Conservation (phyloP, 2,797 vertebrate genomes). For the Miichthys miiuy region DNA sequence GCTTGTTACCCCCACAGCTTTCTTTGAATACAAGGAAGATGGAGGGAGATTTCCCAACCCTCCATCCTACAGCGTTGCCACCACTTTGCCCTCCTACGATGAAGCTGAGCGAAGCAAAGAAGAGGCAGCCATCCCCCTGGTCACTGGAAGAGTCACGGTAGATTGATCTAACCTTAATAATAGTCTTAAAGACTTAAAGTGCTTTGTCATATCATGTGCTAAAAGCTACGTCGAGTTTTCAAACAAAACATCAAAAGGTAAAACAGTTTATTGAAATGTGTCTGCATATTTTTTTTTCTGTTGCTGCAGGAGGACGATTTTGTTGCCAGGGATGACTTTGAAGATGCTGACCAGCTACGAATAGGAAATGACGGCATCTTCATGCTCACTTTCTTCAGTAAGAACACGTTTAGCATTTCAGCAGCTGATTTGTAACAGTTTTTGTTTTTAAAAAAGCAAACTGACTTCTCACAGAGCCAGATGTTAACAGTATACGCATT, state of each 20-base stretch:
- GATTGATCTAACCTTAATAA: not conserved
- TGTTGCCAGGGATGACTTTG: constrained; percentile 94
- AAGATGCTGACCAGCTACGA: constrained; percentile 96
- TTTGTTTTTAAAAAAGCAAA: not conserved
- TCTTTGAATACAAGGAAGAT: constrained; percentile 97
- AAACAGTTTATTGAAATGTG: not conserved
- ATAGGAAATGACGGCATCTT: constrained; percentile 99
- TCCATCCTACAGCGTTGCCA: constrained; percentile 96
- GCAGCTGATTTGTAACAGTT: not conserved
- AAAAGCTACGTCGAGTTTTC: not conserved
- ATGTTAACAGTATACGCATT: not conserved
- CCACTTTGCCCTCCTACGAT: constrained; percentile 95
- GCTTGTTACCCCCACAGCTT: constrained; percentile 80
- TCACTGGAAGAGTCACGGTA: constrained; percentile 91
- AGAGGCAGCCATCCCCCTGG: constrained; percentile 93
- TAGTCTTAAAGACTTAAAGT: not conserved
- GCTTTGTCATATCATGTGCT: not conserved
- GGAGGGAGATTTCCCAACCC: constrained; percentile 94
- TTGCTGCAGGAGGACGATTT: constrained; percentile 94
- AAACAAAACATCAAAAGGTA: not conserved
- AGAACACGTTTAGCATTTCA: constrained; percentile 71
- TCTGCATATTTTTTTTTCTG: not conserved
- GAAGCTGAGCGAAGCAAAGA: constrained; percentile 96
- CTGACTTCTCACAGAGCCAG: not conserved
- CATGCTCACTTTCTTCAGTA: constrained; percentile 99